Evolutionary conservation across 1,140 invertebrate genomes (phyloP).

Genomic region (Chironomus striatipennis): DNA sequence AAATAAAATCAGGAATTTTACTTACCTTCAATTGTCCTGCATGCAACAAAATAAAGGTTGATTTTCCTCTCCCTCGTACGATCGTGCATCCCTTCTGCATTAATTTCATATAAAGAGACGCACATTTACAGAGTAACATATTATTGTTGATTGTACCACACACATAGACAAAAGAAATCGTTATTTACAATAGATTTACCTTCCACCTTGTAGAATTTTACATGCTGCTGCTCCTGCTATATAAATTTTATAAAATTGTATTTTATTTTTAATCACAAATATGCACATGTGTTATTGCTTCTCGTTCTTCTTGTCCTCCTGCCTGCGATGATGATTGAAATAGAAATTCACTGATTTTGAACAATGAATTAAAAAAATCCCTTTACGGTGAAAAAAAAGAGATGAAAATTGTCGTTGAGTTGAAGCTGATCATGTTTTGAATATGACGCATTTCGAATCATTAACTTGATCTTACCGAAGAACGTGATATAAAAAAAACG

Average conservation of each 20-base stretch:
- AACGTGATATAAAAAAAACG: too few relatives aligned
- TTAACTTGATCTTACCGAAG: too few relatives aligned
- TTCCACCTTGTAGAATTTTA: conserved; percentile 1
- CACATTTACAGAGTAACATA: not conserved
- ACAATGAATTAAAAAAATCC: conserved; percentile 17
- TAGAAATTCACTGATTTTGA: conserved; percentile 4
- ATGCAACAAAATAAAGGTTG: conserved; percentile 5
- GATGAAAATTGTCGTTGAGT: too few relatives aligned
- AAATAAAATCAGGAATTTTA: not conserved
- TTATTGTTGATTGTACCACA: not conserved
- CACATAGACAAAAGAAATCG: not conserved
- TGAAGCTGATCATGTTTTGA: too few relatives aligned
- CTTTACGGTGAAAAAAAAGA: not conserved
- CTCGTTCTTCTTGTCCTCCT: not conserved
- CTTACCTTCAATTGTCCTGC: conserved; percentile 17
- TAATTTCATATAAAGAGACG: not conserved
- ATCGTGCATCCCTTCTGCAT: not conserved
- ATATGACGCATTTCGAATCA: too few relatives aligned
- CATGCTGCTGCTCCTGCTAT: too few relatives aligned
- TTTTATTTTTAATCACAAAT: conserved; percentile 22
- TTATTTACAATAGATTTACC: conserved; percentile 23
- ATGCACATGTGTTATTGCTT: not conserved
- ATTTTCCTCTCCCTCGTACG: conserved; percentile 9
- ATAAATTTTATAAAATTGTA: conserved; percentile 8
- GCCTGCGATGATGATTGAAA: not conserved